Evolutionary conservation across 2,797 vertebrate genomes (phyloP), one percentile per base, ranked within the genome.

Genomic region (Brachyrhaphis roseni): DNA sequence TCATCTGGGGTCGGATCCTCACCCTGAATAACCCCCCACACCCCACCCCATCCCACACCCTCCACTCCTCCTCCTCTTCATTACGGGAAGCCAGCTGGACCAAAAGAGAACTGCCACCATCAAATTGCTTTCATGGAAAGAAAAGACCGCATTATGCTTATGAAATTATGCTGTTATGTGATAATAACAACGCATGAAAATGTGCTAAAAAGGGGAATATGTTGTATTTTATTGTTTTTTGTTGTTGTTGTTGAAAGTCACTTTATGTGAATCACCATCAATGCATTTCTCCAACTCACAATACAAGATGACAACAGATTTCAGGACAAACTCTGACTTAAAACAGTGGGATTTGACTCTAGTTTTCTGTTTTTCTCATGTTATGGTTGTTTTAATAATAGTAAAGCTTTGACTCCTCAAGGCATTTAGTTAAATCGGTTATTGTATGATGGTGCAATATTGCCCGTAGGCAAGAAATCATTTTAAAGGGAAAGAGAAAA

Each of bases 1-100:
- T 93, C 89, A 94, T 78, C 57, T n/a, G 3, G 82, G 93, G 91
- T 90, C 87, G 78, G 82, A 73, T 81, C 76, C 43, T 93, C 91
- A 92, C 90, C 94, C 86, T 64, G 62, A 20, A 5, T 92, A 84
- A 70, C 39, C 20, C 1, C n/a, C n/a, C n/a, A n/a, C n/a, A n/a
- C n/a, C n/a, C 10, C 85, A 84, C 11, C n/a, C 20, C 2, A 1
- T 2, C 5, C 31, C 86, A 84, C 26, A 3, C 5, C 5, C 28
- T 46, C 20, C 84, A 71, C 70, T 43, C 72, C 49, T 78, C 66
- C 57, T 46, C 41, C 26, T 43, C 62, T 68, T 43, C 2, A 15
- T 15, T 12, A 70, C 39, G 39, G 66, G 66, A 70, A 70, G 66
- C 66, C 39, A 43, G 23, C 5, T n/a, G 10, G 39, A 43, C 23